Evolutionary conservation across 2,888 invertebrate species (phyloP), one percentile per base, ranked within the genome.

Genomic region (Vanessa cardui): DNA sequence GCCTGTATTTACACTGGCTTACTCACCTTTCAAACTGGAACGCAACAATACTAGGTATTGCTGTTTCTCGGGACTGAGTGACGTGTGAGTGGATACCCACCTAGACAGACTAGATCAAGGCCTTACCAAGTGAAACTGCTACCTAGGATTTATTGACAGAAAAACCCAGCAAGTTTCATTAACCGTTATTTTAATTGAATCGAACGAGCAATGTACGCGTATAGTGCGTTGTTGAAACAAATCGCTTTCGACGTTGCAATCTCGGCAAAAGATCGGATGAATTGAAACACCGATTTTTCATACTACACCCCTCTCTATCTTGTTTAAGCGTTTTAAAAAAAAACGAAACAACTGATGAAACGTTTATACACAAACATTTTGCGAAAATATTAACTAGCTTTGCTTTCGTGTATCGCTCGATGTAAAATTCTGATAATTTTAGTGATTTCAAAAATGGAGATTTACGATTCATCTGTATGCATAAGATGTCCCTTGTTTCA

Each of bases 231-330:
- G 26, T 12, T 21, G 49, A 44, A 39, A 44, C 45, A 65, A n/a
- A 26, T 20, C 18, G 39, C 20, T 33, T 54, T 74, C 68, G 75
- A 77, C 60, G 77, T 75, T 75, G 58, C 62, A 54, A 69, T 71
- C 64, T 79, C 78, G 78, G 79, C 76, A 77, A 78, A 75, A 77
- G 73, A 74, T 74, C 76, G 75, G 74, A 76, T 78, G 77, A 77
- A 77, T 78, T 73, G 74, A 75, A 79, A 76, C 74, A 68, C 70
- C 76, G 68, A 83, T 83, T 81, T 83, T 82, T 83, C 82, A 82
- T 83, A 83, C 72, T 77, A 76, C 77, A 71, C 72, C 75, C 76
- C 80, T 78, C 77, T 77, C 75, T 76, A 77, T 79, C 73, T 74
- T 71, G 74, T 82, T 82, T 81, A 80, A 74, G 72, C 74, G 77